Percentiles rank a stretch among this genome's conserved stretches.
Evolutionary conservation across 2,797 vertebrate genomes (phyloP).

Genomic region (Petrocephalus sullivani): DNA sequence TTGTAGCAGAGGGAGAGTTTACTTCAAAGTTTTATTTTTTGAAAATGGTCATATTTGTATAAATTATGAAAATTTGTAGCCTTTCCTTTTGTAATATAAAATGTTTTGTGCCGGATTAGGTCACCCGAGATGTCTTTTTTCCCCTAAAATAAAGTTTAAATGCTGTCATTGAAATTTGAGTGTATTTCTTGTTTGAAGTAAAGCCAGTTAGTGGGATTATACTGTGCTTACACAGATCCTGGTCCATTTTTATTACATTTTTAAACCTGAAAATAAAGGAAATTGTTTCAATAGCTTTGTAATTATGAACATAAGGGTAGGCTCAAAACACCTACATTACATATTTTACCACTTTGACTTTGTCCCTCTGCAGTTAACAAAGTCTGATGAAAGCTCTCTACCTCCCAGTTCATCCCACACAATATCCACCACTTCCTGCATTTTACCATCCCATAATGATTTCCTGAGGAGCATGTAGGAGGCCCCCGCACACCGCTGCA

Average conservation of each 20-base stretch:
- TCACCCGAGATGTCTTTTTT: slow-evolving; percentile 32
- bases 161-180: neutral
- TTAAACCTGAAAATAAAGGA: neutral
- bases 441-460: neutral
- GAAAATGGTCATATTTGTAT: slow-evolving; percentile 71
- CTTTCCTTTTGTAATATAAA: slow-evolving; percentile 67
- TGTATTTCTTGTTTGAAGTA: neutral
- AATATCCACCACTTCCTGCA: neutral
- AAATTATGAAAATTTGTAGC: slow-evolving; percentile 77
- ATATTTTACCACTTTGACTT: neutral
- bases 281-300: neutral
- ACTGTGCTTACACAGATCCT: neutral
- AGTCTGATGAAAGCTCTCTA: neutral
- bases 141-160: neutral
- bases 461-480: neutral
- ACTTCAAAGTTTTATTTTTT: slow-evolving; percentile 75
- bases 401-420: neutral
- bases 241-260: neutral
- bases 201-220: neutral
- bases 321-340: neutral
- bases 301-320: neutral
- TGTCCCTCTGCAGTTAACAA: neutral
- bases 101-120: slow-evolving; percentile 63
- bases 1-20: slow-evolving; percentile 72
- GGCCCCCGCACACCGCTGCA: neutral